phyloP scores from a whole-genome alignment of 2,113 vertebrate genomes.

The Geothlypis trichas region DNA sequence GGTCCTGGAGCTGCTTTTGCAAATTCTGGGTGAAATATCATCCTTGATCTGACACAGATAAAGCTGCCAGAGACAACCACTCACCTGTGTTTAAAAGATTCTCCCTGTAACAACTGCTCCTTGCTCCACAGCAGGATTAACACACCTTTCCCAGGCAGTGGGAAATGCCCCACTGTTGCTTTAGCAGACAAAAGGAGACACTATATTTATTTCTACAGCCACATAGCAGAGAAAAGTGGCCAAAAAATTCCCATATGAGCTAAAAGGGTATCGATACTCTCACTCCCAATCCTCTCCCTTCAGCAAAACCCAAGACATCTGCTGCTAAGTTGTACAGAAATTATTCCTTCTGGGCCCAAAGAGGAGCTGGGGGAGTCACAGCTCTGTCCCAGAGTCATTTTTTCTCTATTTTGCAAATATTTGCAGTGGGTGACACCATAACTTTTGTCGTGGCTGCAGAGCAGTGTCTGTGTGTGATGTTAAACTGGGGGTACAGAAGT shows the following conservation, averaged over 20 bases:
- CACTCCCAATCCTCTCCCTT: not conserved
- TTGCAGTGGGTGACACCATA: not conserved
- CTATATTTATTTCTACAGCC: not conserved
- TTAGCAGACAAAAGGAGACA: not conserved
- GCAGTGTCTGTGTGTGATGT: not conserved
- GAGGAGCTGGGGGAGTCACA: slow-evolving; percentile 13
- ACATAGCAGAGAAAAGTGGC: not conserved
- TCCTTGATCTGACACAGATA: not conserved
- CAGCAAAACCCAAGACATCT: not conserved
- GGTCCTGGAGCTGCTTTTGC: not conserved
- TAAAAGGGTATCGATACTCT: no score
- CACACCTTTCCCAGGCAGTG: not conserved
- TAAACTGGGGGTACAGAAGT: not conserved
- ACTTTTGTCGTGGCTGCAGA: not conserved
- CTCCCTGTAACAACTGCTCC: not conserved
- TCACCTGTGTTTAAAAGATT: not conserved
- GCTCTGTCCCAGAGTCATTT: not conserved
- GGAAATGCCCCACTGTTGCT: not conserved
- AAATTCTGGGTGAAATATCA: not conserved
- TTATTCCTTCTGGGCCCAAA: not conserved
- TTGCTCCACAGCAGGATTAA: not conserved
- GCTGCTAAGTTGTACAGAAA: not conserved
- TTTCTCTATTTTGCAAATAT: slow-evolving; percentile 48
- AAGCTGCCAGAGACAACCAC: not conserved
- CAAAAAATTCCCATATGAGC: not conserved